A percentile compares a stretch with the other conserved stretches of the same genome.
These are phyloP conservation scores for Speoplatyrhinus poulsoni DNA, from an alignment of 2,113 vertebrate species.

Conservation along the genomic window DNA sequence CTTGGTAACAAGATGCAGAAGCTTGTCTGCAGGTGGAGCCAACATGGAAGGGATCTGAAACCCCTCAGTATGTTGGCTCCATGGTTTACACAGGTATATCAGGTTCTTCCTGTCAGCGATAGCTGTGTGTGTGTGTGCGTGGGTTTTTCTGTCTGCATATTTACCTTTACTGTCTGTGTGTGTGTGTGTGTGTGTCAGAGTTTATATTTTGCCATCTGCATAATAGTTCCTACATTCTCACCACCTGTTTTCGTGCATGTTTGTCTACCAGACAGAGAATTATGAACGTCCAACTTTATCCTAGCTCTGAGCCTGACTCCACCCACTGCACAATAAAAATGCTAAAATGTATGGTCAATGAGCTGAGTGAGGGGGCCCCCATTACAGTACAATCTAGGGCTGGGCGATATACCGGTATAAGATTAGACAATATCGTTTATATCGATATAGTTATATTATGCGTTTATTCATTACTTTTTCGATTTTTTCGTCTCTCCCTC, in stretches of 20 bases:
- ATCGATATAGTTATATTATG: too few relatives aligned
- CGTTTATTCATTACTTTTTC: too few relatives aligned
- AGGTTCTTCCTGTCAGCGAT: constrained; percentile 1
- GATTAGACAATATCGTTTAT: too few relatives aligned
- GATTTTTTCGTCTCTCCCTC: too few relatives aligned
- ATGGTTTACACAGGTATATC: neutral
- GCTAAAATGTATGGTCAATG: too few relatives aligned
- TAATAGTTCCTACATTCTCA: constrained; percentile 9
- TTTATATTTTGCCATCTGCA: constrained; percentile 24
- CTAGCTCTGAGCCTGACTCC: too few relatives aligned
- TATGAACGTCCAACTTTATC: constrained; percentile 3
- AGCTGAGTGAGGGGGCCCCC: too few relatives aligned
- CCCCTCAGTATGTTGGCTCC: too few relatives aligned
- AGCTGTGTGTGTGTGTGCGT: neutral
- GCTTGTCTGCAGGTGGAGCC: constrained; percentile 55
- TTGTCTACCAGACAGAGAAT: constrained; percentile 19
- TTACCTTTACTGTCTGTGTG: neutral
- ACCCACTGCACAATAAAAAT: too few relatives aligned
- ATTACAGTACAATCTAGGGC: too few relatives aligned
- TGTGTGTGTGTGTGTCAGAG: constrained; percentile 12
- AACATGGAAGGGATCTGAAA: constrained; percentile 20
- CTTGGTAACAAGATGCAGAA: constrained; percentile 46
- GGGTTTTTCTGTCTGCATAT: constrained; percentile 8
- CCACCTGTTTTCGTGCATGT: constrained; percentile 22
- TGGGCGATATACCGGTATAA: too few relatives aligned